phyloP scores from a whole-genome alignment of 2,113 vertebrate genomes.

The Aphyosemion australe region DNA sequence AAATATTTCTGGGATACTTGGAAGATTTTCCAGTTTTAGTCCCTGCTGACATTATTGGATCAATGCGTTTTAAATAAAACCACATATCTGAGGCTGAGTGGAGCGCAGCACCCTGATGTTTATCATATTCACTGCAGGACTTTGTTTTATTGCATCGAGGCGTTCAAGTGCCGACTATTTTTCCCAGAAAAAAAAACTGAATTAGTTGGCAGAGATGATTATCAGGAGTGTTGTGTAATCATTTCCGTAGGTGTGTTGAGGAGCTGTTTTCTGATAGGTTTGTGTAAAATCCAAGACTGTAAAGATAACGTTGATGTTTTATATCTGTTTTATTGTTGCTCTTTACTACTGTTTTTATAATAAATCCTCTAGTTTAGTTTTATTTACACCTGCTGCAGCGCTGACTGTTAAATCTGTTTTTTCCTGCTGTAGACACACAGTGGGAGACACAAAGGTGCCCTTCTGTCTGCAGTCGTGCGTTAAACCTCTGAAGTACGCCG shows the following conservation, averaged over 20 bases:
- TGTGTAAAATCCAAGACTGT: conserved; percentile 40
- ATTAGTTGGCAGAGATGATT: not conserved
- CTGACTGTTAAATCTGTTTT: conserved; percentile 2
- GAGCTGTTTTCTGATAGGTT: conserved; percentile 4
- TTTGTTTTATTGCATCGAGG: not conserved
- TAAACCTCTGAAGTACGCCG: conserved; percentile 95
- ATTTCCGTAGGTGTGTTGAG: conserved; percentile 8
- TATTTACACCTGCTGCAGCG: not conserved
- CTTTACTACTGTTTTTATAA: not conserved
- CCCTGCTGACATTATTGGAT: too few species aligned
- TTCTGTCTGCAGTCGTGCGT: conserved; percentile 98
- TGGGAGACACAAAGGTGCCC: conserved; percentile 96
- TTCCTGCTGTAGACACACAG: conserved; percentile 84
- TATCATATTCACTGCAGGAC: not conserved
- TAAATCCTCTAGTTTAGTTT: not conserved
- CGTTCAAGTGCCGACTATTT: not conserved
- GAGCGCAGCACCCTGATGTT: too few species aligned
- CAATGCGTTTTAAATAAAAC: too few species aligned
- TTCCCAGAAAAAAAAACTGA: conserved; percentile 3
- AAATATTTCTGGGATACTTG: too few species aligned
- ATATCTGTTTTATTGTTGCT: not conserved
- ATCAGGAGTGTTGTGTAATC: not conserved
- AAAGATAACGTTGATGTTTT: conserved; percentile 56
- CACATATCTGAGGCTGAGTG: too few species aligned
- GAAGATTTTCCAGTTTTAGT: too few species aligned